phyloP scores from a whole-genome alignment of 2,888 invertebrate species.

The Oxyscelio sp. region DNA sequence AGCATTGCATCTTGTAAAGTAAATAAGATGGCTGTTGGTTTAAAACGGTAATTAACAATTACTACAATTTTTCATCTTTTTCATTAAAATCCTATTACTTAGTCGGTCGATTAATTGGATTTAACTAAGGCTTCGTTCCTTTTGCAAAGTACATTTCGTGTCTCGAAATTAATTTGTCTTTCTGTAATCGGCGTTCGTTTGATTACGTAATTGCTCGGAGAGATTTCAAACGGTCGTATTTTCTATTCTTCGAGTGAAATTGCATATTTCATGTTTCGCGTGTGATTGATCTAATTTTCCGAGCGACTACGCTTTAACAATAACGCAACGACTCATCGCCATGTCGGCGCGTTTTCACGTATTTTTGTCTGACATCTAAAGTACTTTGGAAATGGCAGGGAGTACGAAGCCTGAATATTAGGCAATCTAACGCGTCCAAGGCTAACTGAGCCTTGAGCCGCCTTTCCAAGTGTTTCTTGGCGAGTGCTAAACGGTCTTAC shows the following conservation, averaged over 20 bases:
- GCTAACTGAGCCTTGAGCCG: conserved; percentile 87
- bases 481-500: conserved; percentile 64
- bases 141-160: conserved; percentile 11
- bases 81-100: conserved; percentile 6
- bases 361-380: conserved; percentile 61
- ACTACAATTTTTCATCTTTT: background rate
- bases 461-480: conserved; percentile 87
- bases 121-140: conserved; percentile 11
- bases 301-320: conserved; percentile 22
- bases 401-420: conserved; percentile 86
- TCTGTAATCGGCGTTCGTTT: conserved; percentile 45
- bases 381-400: conserved; percentile 69
- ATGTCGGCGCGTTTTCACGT: conserved; percentile 72
- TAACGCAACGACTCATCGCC: conserved; percentile 35
- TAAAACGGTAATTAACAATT: too few species aligned
- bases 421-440: conserved; percentile 88
- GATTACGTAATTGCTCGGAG: conserved; percentile 57
- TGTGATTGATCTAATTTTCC: conserved; percentile 60
- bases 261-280: conserved; percentile 44
- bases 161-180: conserved; percentile 58
- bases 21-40: too few species aligned
- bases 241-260: conserved; percentile 48
- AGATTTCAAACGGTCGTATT: conserved; percentile 53
- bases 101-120: conserved; percentile 24
- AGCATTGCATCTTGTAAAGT: too few species aligned